These are phyloP conservation scores for Diplazon laetatorius DNA, from an alignment of 2,888 invertebrate species.

Conservation along the genomic window DNA sequence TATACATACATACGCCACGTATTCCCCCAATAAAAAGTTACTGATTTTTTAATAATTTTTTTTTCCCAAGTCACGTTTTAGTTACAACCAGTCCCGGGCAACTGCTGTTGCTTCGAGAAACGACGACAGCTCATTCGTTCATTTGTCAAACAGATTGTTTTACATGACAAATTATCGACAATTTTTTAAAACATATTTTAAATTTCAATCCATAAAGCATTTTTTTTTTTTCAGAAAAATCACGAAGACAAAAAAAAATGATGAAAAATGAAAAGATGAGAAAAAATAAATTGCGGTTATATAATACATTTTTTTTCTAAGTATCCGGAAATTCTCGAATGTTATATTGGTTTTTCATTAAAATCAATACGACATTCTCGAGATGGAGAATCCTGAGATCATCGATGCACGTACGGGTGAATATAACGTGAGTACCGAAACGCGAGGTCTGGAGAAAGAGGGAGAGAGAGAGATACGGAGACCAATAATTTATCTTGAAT, in stretches of 20 bases:
- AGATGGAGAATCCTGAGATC: constrained; percentile 18
- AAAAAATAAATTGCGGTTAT: no score
- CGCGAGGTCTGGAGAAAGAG: constrained; percentile 25
- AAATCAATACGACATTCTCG: constrained; percentile 1
- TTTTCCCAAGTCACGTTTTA: not conserved
- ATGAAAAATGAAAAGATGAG: no score
- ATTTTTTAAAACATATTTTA: no score
- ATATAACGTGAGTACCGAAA: constrained; percentile 42
- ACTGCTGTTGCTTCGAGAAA: not conserved
- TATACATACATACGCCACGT: no score
- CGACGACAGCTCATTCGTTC: no score
- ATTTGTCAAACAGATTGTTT: no score
- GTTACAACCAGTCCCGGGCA: not conserved
- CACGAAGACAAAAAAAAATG: no score
- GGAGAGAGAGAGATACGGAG: no score
- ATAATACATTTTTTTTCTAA: constrained; percentile 7
- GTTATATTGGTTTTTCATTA: constrained; percentile 21
- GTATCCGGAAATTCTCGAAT: not conserved
- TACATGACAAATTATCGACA: no score
- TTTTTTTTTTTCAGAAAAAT: no score
- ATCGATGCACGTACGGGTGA: constrained; percentile 36
- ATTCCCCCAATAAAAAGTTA: constrained; percentile 2
- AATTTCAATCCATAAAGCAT: no score
- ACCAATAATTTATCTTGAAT: constrained; percentile 59
- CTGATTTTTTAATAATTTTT: no score